Percentiles rank a stretch among this genome's conserved stretches.
Evolutionary conservation across 1,140 invertebrate species (phyloP).

Genomic region (Amyelois transitella): DNA sequence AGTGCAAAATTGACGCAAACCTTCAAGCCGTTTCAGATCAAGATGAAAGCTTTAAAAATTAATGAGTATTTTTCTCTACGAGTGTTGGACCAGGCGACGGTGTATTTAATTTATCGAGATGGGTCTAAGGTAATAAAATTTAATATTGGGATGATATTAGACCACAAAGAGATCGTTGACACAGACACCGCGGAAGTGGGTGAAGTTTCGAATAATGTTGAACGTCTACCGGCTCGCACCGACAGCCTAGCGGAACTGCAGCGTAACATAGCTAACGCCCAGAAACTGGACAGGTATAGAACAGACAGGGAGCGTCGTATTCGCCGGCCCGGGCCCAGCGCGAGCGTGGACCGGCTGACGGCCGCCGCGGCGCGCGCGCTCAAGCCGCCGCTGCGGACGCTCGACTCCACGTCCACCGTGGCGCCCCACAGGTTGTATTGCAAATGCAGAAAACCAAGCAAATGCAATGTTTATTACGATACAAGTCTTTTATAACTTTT

Average conservation of each 20-base stretch:
- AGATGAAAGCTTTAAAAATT: slow-evolving; percentile 66
- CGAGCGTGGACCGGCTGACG: slow-evolving; percentile 40
- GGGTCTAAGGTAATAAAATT: slow-evolving; percentile 51
- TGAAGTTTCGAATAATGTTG: slow-evolving; percentile 50
- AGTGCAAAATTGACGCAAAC: slow-evolving; percentile 52
- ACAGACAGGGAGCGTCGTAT: slow-evolving; percentile 37
- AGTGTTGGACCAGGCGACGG: slow-evolving; percentile 61
- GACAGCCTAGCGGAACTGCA: slow-evolving; percentile 51
- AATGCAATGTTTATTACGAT: slow-evolving; percentile 39
- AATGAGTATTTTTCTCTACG: slow-evolving; percentile 59
- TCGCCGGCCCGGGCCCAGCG: slow-evolving; percentile 17
- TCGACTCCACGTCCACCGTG: slow-evolving; percentile 17
- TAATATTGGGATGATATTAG: slow-evolving; percentile 62
- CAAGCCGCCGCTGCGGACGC: slow-evolving; percentile 25
- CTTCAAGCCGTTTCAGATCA: slow-evolving; percentile 64
- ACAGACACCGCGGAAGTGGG: slow-evolving; percentile 58
- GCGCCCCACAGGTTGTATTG: slow-evolving; percentile 15
- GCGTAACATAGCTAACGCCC: slow-evolving; percentile 40
- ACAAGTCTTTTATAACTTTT: slow-evolving; percentile 32
- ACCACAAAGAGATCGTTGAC: slow-evolving; percentile 61
- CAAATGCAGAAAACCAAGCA: slow-evolving; percentile 31
- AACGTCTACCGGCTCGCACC: slow-evolving; percentile 49
- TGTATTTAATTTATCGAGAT: slow-evolving; percentile 58
- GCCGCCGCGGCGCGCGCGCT: slow-evolving; percentile 33
- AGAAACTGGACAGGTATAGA: slow-evolving; percentile 30